Evolutionary conservation across 2,888 invertebrate genomes (phyloP).

Genomic region (Oscheius sp.): DNA sequence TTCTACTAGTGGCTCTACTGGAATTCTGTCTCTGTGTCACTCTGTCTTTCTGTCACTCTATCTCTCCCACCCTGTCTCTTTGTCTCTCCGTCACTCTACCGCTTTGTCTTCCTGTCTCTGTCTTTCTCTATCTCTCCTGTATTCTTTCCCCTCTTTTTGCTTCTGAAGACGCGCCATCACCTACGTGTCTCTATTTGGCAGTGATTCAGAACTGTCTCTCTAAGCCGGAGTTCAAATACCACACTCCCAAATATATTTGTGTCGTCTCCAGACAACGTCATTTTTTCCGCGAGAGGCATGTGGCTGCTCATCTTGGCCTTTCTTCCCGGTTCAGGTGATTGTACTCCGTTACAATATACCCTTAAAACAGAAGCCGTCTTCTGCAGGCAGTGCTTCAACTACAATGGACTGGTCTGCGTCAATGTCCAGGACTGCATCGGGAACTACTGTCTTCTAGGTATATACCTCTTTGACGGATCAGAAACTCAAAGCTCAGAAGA

Average conservation of each 20-base stretch:
- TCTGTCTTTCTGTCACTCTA: no score
- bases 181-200: conserved; percentile 28
- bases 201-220: conserved; percentile 22
- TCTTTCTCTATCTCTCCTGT: not conserved
- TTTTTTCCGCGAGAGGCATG: conserved; percentile 10
- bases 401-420: conserved; percentile 52
- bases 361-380: conserved; percentile 31
- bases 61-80: no score
- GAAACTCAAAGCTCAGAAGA: conserved; percentile 16
- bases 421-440: conserved; percentile 48
- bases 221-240: conserved; percentile 27
- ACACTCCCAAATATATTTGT: conserved; percentile 32
- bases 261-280: conserved; percentile 26
- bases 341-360: not conserved
- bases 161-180: not conserved
- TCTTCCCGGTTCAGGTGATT: conserved; percentile 21
- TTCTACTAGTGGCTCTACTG: no score
- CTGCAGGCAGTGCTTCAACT: conserved; percentile 51
- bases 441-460: conserved; percentile 39
- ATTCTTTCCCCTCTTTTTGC: not conserved
- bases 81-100: no score
- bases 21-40: no score
- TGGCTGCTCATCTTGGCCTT: conserved; percentile 10
- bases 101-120: no score
- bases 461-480: not conserved